Evolutionary conservation across 2,888 invertebrate genomes (phyloP).

Genomic region (Vesta saturnalis): DNA sequence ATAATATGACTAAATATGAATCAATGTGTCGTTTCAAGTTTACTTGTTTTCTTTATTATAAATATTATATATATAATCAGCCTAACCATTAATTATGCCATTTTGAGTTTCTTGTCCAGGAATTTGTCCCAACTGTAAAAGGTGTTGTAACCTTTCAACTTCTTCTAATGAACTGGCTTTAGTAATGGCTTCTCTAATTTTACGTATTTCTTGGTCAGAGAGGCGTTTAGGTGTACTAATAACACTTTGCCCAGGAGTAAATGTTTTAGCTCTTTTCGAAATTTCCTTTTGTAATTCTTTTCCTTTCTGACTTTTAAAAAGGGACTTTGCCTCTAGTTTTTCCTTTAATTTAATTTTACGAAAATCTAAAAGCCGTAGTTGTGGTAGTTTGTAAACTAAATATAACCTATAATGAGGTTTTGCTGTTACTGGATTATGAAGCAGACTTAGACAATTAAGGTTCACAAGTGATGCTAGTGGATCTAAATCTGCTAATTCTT

Average conservation of each 20-base stretch:
- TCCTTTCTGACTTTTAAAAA: slow-evolving; percentile 94
- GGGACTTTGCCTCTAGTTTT: slow-evolving; percentile 83
- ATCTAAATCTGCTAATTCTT: slow-evolving; percentile 95
- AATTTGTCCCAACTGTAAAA: slow-evolving; percentile 92
- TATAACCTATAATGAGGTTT: slow-evolving; percentile 89
- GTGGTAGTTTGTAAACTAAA: slow-evolving; percentile 82
- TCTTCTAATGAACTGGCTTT: slow-evolving; percentile 95
- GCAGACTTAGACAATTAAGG: slow-evolving; percentile 83
- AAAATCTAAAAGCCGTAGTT: slow-evolving; percentile 91
- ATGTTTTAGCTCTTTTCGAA: slow-evolving; percentile 86
- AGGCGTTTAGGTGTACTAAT: slow-evolving; percentile 69
- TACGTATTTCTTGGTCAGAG: slow-evolving; percentile 81
- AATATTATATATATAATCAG: no score
- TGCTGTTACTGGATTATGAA: slow-evolving; percentile 96
- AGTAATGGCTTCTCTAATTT: slow-evolving; percentile 94
- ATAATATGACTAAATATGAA: no score
- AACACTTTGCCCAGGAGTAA: slow-evolving; percentile 76
- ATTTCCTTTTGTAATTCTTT: slow-evolving; percentile 92
- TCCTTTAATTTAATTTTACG: slow-evolving; percentile 94
- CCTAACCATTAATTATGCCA: slow-evolving; percentile 31
- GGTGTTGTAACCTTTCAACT: slow-evolving; percentile 91
- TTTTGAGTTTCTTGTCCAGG: slow-evolving; percentile 73
- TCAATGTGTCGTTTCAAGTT: no score
- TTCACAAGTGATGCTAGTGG: slow-evolving; percentile 80
- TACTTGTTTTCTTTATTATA: no score